Percentiles rank a stretch among this genome's conserved stretches.
These are phyloP conservation scores for Toxostoma redivivum DNA, from an alignment of 2,113 vertebrate genomes.

Conservation along the genomic window DNA sequence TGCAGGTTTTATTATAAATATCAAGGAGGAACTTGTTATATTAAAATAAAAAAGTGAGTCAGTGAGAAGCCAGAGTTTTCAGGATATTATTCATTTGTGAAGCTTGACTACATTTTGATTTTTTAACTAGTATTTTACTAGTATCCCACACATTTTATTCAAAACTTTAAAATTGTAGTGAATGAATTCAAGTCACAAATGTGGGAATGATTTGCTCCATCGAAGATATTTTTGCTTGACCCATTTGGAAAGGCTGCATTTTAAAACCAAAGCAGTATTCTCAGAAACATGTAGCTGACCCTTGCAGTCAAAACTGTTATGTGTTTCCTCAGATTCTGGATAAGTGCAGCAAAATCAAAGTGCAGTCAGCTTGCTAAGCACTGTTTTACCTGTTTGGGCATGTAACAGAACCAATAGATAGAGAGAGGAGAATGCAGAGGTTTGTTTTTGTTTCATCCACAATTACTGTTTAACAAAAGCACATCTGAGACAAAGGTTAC, in stretches of 20 bases:
- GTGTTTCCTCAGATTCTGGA: background rate
- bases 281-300: background rate
- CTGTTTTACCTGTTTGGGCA: background rate
- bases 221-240: background rate
- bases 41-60: background rate
- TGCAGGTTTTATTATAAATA: slow-evolving; percentile 36
- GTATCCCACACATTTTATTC: background rate
- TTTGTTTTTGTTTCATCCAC: background rate
- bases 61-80: slow-evolving; percentile 1
- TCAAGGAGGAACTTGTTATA: slow-evolving; percentile 23
- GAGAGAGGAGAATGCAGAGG: background rate
- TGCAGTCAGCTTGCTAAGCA: background rate
- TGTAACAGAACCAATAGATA: background rate
- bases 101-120: background rate
- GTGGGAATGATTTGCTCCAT: background rate
- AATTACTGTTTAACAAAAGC: background rate
- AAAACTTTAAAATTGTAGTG: background rate
- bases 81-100: slow-evolving; percentile 27
- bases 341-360: background rate
- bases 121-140: background rate
- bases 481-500: background rate
- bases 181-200: background rate
- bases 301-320: background rate
- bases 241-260: background rate
- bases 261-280: background rate